Conservation (phyloP, 2,113 vertebrate species). For the Menidia beryllina region DNA sequence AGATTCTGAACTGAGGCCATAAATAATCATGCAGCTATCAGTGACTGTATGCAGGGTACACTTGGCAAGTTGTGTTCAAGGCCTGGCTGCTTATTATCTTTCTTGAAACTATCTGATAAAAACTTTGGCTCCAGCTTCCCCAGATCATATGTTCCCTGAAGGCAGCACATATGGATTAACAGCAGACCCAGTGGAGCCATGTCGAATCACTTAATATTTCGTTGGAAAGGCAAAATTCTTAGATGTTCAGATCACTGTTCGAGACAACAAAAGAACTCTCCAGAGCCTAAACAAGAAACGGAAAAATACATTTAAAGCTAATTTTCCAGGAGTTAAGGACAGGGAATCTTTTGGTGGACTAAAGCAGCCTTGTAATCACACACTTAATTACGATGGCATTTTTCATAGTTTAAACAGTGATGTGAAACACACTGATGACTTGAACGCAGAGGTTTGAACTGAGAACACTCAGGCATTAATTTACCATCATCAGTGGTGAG, state of each 20-base stretch:
- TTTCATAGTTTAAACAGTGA: neutral
- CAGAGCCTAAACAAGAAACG: neutral
- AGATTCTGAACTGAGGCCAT: conserved; percentile 54
- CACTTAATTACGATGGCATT: neutral
- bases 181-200: conserved; percentile 87
- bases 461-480: conserved; percentile 5
- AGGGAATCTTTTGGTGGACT: neutral
- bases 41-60: conserved; percentile 36
- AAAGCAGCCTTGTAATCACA: neutral
- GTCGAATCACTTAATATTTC: conserved; percentile 63
- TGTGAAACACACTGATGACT: neutral
- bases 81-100: conserved; percentile 83
- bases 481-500: neutral
- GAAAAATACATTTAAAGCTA: neutral
- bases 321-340: neutral
- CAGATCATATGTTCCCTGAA: conserved; percentile 81
- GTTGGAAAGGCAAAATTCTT: conserved; percentile 70
- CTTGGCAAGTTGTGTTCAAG: conserved; percentile 69
- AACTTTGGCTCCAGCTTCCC: conserved; percentile 70
- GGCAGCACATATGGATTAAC: conserved; percentile 81
- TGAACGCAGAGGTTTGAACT: neutral
- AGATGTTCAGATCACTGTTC: conserved; percentile 67
- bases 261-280: conserved; percentile 5
- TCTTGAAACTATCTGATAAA: conserved; percentile 83
- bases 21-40: conserved; percentile 73